These are phyloP conservation scores for Crenichthys baileyi DNA, from an alignment of 2,797 vertebrate species.

Conservation along the genomic window DNA sequence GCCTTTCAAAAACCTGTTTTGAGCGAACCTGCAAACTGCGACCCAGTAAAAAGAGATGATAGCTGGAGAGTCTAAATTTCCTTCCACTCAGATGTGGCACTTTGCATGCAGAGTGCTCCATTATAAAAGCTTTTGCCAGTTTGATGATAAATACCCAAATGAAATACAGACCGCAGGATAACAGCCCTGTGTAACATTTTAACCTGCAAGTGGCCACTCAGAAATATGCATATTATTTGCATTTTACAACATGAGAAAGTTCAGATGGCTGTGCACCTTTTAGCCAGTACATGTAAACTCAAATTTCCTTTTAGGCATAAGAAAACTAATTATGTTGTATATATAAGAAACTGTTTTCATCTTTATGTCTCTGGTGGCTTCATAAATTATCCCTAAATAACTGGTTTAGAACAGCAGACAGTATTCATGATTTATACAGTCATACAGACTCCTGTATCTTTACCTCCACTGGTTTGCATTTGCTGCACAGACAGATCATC, in stretches of 20 bases:
- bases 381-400: slow-evolving; percentile 31
- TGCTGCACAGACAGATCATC: slow-evolving; percentile 31
- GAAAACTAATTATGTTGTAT: slow-evolving; percentile 32
- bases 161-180: slow-evolving; percentile 32
- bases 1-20: slow-evolving; percentile 30
- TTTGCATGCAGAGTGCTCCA: slow-evolving; percentile 53
- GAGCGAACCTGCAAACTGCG: slow-evolving; percentile 23
- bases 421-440: slow-evolving; percentile 43
- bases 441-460: slow-evolving; percentile 54
- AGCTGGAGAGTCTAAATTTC: slow-evolving; percentile 33
- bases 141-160: slow-evolving; percentile 63
- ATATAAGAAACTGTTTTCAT: slow-evolving; percentile 2
- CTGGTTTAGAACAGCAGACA: slow-evolving; percentile 10
- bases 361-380: slow-evolving; percentile 20
- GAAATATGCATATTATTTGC: slow-evolving; percentile 62
- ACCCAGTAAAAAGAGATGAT: slow-evolving; percentile 32
- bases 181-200: slow-evolving; percentile 44
- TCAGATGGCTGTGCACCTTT: slow-evolving; percentile 16
- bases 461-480: slow-evolving; percentile 47
- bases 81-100: slow-evolving; percentile 30
- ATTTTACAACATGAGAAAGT: slow-evolving; percentile 47
- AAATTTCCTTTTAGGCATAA: slow-evolving; percentile 32
- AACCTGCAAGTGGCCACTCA: slow-evolving; percentile 51
- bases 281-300: slow-evolving; percentile 18
- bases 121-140: slow-evolving; percentile 30